A percentile compares a stretch with the other conserved stretches of the same genome.
phyloP scores from a whole-genome alignment of 2,797 vertebrate species.

The Leucoraja ocellata region DNA sequence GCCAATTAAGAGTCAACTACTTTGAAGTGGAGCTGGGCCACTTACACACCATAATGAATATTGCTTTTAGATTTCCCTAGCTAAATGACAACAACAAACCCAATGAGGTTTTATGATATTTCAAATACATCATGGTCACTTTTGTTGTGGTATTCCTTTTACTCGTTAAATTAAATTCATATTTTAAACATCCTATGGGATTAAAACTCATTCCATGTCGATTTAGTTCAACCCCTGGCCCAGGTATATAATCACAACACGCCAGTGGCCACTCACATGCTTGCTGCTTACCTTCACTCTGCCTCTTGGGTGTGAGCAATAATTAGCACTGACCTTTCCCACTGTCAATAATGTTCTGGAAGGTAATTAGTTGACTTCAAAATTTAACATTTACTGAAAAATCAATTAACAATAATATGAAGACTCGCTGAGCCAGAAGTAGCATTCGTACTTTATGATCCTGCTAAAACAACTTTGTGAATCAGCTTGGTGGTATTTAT shows the following conservation, averaged over 20 bases:
- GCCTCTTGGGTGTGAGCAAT: neutral
- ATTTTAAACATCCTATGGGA: neutral
- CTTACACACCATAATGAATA: neutral
- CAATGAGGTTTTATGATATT: neutral
- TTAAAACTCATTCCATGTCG: neutral
- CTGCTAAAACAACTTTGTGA: no score
- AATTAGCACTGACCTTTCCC: neutral
- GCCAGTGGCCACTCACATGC: no score
- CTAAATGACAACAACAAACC: neutral
- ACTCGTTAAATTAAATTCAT: neutral
- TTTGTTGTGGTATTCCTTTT: neutral
- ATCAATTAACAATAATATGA: neutral
- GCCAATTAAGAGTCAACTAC: neutral
- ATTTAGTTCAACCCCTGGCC: neutral
- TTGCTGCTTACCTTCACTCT: neutral
- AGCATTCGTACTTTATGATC: no score
- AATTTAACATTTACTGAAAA: neutral
- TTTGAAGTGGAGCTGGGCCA: neutral
- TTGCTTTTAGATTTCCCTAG: neutral
- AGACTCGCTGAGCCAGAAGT: neutral
- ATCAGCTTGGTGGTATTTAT: no score
- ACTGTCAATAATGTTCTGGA: neutral
- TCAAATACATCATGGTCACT: neutral
- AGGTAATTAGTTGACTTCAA: neutral
- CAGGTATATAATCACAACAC: neutral